Evolutionary conservation across 1,140 invertebrate genomes (phyloP).

Genomic region (Physella acuta): DNA sequence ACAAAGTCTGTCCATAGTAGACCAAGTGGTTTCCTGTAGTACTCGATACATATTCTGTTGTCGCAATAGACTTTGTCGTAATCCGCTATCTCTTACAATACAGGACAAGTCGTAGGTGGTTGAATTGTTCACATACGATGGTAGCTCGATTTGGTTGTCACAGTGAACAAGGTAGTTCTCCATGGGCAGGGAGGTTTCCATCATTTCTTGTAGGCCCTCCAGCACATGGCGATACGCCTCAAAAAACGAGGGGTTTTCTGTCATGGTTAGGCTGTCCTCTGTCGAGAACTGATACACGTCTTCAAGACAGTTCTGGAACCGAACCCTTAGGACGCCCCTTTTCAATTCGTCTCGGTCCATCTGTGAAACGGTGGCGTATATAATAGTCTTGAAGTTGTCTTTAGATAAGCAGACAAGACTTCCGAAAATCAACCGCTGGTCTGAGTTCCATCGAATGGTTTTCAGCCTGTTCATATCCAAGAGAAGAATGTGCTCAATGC

Average conservation of each 20-base stretch:
- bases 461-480: conserved; percentile 45
- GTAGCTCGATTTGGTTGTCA: too few relatives aligned
- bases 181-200: too few relatives aligned
- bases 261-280: conserved; percentile 44
- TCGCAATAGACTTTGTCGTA: too few relatives aligned
- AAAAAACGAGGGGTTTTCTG: conserved; percentile 62
- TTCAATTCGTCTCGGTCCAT: conserved; percentile 58
- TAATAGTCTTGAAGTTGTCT: conserved; percentile 69
- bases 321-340: conserved; percentile 30
- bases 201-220: too few relatives aligned
- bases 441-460: conserved; percentile 48
- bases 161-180: too few relatives aligned
- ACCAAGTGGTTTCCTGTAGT: too few relatives aligned
- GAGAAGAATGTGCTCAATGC: conserved; percentile 36
- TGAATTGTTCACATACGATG: too few relatives aligned
- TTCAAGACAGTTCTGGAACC: conserved; percentile 50
- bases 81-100: too few relatives aligned
- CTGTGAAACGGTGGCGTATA: conserved; percentile 71
- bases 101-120: too few relatives aligned
- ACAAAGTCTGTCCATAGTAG: too few relatives aligned
- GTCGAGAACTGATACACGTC: conserved; percentile 2
- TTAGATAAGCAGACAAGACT: conserved; percentile 72
- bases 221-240: conserved; percentile 62
- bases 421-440: conserved; percentile 71
- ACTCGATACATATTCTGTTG: too few relatives aligned